phyloP scores from a whole-genome alignment of 2,797 vertebrate genomes.

The Pyrocephalus nanus region DNA sequence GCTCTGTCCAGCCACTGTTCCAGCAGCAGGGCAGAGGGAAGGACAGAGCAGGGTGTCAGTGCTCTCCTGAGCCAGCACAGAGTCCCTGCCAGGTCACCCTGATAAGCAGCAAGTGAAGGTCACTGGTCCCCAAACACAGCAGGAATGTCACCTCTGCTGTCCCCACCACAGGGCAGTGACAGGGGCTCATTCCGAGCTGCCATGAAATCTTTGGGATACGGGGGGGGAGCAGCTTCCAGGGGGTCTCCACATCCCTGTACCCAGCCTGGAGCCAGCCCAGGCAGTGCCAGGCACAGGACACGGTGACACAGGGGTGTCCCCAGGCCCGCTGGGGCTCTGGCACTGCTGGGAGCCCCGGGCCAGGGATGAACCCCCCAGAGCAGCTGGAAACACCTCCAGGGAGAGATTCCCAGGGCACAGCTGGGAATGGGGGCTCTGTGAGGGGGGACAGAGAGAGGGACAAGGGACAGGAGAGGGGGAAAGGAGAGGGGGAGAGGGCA shows the following conservation, averaged over 20 bases:
- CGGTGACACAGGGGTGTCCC: background rate
- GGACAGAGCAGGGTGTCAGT: background rate
- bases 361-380: background rate
- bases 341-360: background rate
- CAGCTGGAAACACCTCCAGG: fast-evolving
- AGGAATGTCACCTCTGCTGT: background rate
- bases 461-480: background rate
- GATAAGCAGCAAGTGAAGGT: background rate
- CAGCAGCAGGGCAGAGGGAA: background rate
- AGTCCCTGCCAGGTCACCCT: background rate
- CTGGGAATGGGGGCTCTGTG: background rate
- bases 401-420: fast-evolving
- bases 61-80: too few species aligned
- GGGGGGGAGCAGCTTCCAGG: background rate
- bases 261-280: background rate
- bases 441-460: background rate
- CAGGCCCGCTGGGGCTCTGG: background rate
- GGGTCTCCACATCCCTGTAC: background rate
- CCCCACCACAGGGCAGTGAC: background rate
- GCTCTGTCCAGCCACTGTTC: background rate
- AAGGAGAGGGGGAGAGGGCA: too few species aligned
- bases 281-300: background rate
- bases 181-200: background rate
- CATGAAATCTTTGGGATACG: background rate
- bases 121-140: background rate